These are phyloP conservation scores for Channa striata DNA, from an alignment of 2,797 vertebrate species.

Conservation along the genomic window DNA sequence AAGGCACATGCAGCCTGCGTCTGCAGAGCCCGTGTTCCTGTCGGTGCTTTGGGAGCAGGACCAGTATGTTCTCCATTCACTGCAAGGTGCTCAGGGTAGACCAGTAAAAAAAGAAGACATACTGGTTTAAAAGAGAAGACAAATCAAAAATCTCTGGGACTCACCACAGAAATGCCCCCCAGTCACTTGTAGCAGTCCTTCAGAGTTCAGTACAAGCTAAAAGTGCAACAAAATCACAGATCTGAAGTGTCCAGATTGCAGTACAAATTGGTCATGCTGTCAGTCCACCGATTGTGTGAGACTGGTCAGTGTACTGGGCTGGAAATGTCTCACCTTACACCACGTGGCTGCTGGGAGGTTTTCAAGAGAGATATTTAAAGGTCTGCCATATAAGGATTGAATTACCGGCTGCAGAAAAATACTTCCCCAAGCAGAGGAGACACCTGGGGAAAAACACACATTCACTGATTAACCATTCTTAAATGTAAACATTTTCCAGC, in stretches of 20 bases:
- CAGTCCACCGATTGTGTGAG: conserved; percentile 59
- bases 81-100: conserved; percentile 72
- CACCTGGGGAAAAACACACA: conserved; percentile 57
- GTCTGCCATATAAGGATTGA: conserved; percentile 73
- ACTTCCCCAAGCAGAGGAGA: conserved; percentile 48
- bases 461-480: conserved; percentile 9
- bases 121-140: conserved; percentile 27
- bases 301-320: conserved; percentile 56
- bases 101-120: conserved; percentile 72
- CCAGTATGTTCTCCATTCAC: conserved; percentile 89
- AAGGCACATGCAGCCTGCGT: conserved; percentile 74
- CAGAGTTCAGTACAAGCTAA: conserved; percentile 21
- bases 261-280: conserved; percentile 50
- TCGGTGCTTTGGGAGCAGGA: conserved; percentile 86
- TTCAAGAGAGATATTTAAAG: conserved; percentile 85
- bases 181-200: conserved; percentile 29
- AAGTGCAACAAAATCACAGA: conserved; percentile 25
- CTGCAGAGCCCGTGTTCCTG: conserved; percentile 83
- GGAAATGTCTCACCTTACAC: conserved; percentile 84
- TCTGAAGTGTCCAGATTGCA: conserved; percentile 44
- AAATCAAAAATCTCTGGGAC: conserved; percentile 34
- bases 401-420: conserved; percentile 73
- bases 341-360: conserved; percentile 78
- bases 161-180: conserved; percentile 47
- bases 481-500: neutral